Evolutionary conservation across 2,888 invertebrate genomes (phyloP), one percentile per base, ranked within the genome.

Genomic region (Caenorhabditis becei): DNA sequence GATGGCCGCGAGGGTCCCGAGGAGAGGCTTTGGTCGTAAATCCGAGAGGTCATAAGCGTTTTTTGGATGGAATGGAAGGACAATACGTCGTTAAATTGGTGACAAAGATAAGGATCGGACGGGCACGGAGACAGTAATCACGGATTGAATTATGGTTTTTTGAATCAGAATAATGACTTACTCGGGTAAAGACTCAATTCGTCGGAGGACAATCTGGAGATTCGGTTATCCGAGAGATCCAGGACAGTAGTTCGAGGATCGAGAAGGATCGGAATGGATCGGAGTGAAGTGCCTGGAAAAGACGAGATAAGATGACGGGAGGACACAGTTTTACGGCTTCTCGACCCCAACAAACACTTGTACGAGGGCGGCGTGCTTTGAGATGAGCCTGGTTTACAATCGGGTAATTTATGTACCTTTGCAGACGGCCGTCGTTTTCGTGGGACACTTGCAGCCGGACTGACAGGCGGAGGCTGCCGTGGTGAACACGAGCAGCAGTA

Each of bases 181-280:
- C 85, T 83, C 56, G 85, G 85, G 66, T 85, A 85, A 32, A 85
- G 75, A 32, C 83, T 77, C 58, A 85, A 69, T 53, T 85, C 83
- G 58, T 85, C 85, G 62, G 80, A 74, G 14, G 80, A 78, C 11
- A 85, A 24, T 26, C 82, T 74, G 44, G 75, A 59, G 49, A 85
- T 82, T 28, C 69, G 59, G 54, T 85, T 85, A 44, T 77, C 63
- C 1, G 85, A 83, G 4, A 85, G 65, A 24, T 85, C 83, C 35
- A 85, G 71, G 3, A 77, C 61, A 2, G 75, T 78, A 0, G 80
- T 85, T 28, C 85, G 54, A 1, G 85, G 85, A 61, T 85, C 85
- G 53, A 85, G 69, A 11, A 85, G 79, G 51, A 85, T 85, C 26
- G 85, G 85, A 44, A 85, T 82, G 5, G 82, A 62, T 35, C 83